Base-by-base conservation (phyloP, 37 sponge, comb jelly and placozoan species). In the Haliclona indistincta region DNA sequence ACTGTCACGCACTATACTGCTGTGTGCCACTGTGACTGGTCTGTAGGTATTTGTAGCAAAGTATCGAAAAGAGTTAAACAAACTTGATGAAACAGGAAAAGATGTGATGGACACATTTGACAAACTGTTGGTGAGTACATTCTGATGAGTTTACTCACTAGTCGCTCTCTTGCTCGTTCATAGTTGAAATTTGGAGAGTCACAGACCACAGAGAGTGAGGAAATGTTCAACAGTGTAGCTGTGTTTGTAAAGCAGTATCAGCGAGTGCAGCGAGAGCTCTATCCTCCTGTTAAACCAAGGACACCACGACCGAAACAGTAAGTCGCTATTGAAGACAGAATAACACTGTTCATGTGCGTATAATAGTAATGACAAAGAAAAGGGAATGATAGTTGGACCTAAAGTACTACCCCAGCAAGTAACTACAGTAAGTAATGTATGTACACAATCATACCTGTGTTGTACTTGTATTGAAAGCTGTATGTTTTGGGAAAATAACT, bases 171-270 rank as follows among this genome's bases (percentile, higher is more conserved):
- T 20, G 22, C 8, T 74, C 37, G 26, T 23, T 13, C 25, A 11
- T 72, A 92, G 93, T 49, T 39, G 43, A 74, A 56, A 43, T 88
- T 87, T 76, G 93, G 93, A 40, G 93, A 87, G 40, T 76, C 71
- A 36, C 62, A 42, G 0, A 78, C 43, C 15, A 80, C 82, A 32
- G 86, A 84, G 15, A 84, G 89, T 51, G 94, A 93, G 56, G 94
- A 88, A 11, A 58, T 93, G 8, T 92, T 92, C 52, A 33, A 44
- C 20, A 49, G 43, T 10, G 55, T 92, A 23, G 74, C 73, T 13
- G 68, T 73, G 28, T 92, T 92, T 64, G 6, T 92, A 3, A 61
- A 38, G 42, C 85, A 86, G 68, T 92, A 88, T 56, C 69, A 65
- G 28, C 43, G 45, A 54, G 81, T 83, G 19, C 23, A 30, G 26